These are phyloP conservation scores for Casuarius casuarius DNA, from an alignment of 2,113 vertebrate species.

Conservation along the genomic window DNA sequence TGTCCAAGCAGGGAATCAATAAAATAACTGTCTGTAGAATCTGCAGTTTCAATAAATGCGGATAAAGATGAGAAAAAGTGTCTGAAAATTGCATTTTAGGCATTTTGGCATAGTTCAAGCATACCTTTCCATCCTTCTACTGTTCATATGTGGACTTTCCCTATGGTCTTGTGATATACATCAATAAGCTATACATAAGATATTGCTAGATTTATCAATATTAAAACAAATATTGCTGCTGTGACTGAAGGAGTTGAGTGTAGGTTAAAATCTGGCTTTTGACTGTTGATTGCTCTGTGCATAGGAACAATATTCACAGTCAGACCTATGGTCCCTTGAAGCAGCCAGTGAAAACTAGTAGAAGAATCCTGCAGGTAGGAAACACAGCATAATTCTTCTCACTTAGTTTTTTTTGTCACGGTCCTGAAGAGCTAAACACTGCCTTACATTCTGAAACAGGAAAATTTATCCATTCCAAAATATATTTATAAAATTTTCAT, in stretches of 20 bases:
- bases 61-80: neutral
- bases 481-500: neutral
- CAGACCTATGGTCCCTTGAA: neutral
- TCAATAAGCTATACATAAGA: neutral
- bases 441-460: neutral
- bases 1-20: neutral
- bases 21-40: neutral
- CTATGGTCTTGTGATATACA: neutral
- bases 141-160: neutral
- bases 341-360: neutral
- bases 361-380: neutral
- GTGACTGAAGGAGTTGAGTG: neutral
- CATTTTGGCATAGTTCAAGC: neutral
- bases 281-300: neutral
- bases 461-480: neutral
- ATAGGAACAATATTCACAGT: neutral
- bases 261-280: neutral
- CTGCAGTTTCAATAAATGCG: neutral
- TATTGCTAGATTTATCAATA: neutral
- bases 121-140: neutral
- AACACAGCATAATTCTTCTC: neutral
- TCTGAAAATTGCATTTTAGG: neutral
- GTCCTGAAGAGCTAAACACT: neutral
- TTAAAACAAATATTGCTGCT: conserved; percentile 4
- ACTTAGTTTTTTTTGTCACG: neutral